Evolutionary conservation across 2,797 vertebrate species (phyloP), one percentile per base, ranked within the genome.

Genomic region (Eulemur coronatus): DNA sequence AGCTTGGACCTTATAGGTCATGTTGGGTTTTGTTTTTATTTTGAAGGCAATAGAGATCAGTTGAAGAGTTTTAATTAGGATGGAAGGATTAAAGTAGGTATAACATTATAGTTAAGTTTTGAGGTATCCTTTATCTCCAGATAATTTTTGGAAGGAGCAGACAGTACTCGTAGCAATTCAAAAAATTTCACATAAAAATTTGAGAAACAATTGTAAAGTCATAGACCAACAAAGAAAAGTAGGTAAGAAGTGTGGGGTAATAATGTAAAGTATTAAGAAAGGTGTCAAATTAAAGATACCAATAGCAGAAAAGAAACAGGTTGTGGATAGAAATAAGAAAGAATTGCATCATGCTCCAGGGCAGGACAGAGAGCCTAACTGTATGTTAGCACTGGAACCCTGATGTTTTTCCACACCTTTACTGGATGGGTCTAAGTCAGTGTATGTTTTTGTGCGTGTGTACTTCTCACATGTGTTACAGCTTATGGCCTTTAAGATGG

Each of bases 11-110:
- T 93, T 33, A 13, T 35, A 4, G 24, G 17, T 15, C 24, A 48
- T 30, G 11, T 24, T 63, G 63, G n/a, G 4, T 87, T 97, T 91
- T 67, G 7, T 78, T 94, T 95, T 96, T 61, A 80, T 78, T 85
- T 28, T 46, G 3, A 41, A 95, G 67, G 73, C 28, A 63, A 46
- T 84, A 81, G 79, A 91, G 91, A 46, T 82, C 26, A 86, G 4
- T 89, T 95, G 55, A 67, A 57, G 59, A 90, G 28, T 89, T 79
- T 93, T 94, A 84, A 61, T 92, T 6, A 72, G 48, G 55, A 46
- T 76, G 80, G 76, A 11, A 67, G 55, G 22, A 24, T 26, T 57
- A 57, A 57, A 57, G 55, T 57, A 57, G 55, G 22, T 10, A 57
- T 69, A 38, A 61, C 33, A 70, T 87, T 26, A 12, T 33, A 35